Conservation (phyloP, 2,797 vertebrate species). For the Agapornis canus region DNA sequence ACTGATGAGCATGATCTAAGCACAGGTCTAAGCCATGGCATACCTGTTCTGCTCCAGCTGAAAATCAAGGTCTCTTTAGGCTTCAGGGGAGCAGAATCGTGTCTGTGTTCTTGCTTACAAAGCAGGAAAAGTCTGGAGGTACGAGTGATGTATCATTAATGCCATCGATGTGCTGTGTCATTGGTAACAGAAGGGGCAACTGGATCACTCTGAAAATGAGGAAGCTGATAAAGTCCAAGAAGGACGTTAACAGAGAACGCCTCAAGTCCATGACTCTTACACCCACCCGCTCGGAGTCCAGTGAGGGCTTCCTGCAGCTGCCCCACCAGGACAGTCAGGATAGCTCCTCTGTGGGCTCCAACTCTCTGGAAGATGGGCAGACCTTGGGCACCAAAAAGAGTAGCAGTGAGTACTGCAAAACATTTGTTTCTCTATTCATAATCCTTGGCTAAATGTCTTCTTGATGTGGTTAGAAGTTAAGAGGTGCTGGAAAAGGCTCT, state of each 20-base stretch:
- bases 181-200: constrained; percentile 87
- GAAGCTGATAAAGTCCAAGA: constrained; percentile 96
- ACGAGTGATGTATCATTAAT: not conserved
- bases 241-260: constrained; percentile 87
- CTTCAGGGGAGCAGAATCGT: not conserved
- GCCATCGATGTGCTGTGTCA: constrained; percentile 17
- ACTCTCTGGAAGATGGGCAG: constrained; percentile 95
- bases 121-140: not conserved
- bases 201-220: constrained; percentile 99
- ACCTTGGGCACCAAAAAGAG: constrained; percentile 87
- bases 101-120: not conserved
- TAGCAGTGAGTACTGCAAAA: constrained; percentile 87
- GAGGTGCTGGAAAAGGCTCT: not conserved
- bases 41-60: not conserved
- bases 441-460: not conserved
- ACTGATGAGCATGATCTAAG: not conserved
- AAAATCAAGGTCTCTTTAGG: rapidly evolving
- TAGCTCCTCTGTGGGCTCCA: constrained; percentile 95
- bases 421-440: not conserved
- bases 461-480: not conserved
- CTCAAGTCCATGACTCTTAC: constrained; percentile 91
- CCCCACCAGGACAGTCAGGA: constrained; percentile 92
- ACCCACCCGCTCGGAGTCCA: constrained; percentile 91
- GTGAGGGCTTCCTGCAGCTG: constrained; percentile 89
- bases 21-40: not conserved